Conservation (phyloP, 2,888 invertebrate species). For the Calliopum simillimum region DNA sequence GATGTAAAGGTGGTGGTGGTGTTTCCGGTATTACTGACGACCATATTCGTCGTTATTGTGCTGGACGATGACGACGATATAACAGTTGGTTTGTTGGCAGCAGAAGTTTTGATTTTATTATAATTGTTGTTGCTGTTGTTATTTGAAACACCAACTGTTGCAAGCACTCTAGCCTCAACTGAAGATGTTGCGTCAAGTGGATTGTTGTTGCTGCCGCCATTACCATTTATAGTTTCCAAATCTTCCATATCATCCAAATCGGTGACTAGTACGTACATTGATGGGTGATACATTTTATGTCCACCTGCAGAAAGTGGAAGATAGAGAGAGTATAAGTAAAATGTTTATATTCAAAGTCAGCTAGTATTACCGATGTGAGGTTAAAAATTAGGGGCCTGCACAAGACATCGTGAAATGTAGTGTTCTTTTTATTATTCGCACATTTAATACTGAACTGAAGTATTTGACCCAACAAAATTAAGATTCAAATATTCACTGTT, state of each 20-base stretch:
- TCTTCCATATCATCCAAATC: slow-evolving; percentile 80
- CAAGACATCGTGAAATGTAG: too few species aligned
- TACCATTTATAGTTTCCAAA: slow-evolving; percentile 53
- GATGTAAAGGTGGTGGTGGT: slow-evolving; percentile 42
- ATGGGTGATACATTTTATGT: slow-evolving; percentile 94
- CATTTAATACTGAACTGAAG: too few species aligned
- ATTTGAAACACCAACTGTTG: slow-evolving; percentile 37
- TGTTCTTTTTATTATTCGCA: too few species aligned
- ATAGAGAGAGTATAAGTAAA: slow-evolving; percentile 19
- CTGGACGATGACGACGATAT: neutral
- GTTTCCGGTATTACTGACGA: slow-evolving; percentile 42
- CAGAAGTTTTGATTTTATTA: neutral
- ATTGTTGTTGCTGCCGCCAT: slow-evolving; percentile 42
- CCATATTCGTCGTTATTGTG: neutral
- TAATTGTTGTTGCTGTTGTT: neutral
- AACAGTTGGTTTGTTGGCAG: slow-evolving; percentile 11
- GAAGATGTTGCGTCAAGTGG: slow-evolving; percentile 48
- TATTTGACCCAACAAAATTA: too few species aligned
- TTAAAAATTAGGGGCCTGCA: too few species aligned
- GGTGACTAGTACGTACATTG: slow-evolving; percentile 92
- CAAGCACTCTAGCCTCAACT: slow-evolving; percentile 44
- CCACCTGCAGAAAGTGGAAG: slow-evolving; percentile 77
- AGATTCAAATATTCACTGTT: too few species aligned
- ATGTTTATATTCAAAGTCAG: neutral
- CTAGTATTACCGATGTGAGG: neutral